Conservation (phyloP, 2,797 vertebrate genomes). For the Smutsia temminckii region DNA sequence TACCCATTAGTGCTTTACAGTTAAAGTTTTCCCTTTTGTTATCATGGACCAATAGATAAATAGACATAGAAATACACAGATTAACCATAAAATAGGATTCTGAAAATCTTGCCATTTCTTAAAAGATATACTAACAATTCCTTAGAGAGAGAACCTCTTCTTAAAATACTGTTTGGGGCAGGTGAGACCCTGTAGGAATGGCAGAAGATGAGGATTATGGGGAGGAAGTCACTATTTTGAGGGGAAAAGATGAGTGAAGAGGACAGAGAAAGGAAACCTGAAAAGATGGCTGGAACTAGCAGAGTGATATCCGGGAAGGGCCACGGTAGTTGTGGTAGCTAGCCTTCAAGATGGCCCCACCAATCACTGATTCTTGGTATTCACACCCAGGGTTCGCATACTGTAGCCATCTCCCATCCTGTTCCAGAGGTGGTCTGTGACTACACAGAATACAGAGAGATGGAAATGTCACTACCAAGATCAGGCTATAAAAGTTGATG, state of each 20-base stretch:
- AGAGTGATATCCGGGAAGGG: neutral
- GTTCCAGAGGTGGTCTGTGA: neutral
- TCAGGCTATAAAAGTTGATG: neutral
- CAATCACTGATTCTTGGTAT: neutral
- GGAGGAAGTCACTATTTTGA: neutral
- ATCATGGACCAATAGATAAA: conserved; percentile 2
- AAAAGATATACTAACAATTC: neutral
- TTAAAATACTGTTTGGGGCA: neutral
- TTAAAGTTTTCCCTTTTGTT: conserved; percentile 30
- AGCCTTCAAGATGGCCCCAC: neutral
- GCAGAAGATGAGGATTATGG: neutral
- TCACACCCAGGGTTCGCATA: neutral
- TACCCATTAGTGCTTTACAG: neutral
- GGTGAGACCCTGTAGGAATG: neutral
- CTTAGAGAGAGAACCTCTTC: neutral
- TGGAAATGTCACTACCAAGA: neutral
- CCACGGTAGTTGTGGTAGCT: neutral
- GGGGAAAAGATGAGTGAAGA: neutral
- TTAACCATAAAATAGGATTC: neutral
- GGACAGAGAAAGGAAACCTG: neutral
- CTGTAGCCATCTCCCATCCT: neutral
- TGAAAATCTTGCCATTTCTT: neutral
- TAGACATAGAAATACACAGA: neutral
- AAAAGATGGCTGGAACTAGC: neutral
- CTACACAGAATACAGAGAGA: neutral